These are phyloP conservation scores for Zonitis immaculata DNA, from an alignment of 2,888 invertebrate genomes.

Conservation along the genomic window DNA sequence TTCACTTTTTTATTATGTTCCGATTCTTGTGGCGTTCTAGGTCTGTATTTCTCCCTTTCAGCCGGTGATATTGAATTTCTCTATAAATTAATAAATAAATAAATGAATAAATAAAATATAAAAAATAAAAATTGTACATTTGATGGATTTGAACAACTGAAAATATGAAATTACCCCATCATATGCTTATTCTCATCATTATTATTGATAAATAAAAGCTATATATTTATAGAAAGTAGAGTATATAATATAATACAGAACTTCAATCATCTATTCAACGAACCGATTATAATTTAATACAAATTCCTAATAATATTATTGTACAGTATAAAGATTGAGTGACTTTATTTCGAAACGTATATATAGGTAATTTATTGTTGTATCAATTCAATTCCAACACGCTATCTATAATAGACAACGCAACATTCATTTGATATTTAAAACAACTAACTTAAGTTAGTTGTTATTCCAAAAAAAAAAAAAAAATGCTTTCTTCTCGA, in stretches of 20 bases:
- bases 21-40: constrained; percentile 71
- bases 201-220: background rate
- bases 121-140: background rate
- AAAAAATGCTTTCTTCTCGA: no score
- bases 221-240: background rate
- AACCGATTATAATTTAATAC: constrained; percentile 3
- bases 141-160: no score
- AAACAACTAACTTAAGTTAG: no score
- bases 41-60: constrained; percentile 76
- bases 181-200: background rate
- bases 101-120: background rate
- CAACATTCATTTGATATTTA: no score
- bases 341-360: constrained; percentile 4
- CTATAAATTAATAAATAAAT: constrained; percentile 47
- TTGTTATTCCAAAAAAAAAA: no score
- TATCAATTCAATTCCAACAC: constrained; percentile 1
- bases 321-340: constrained; percentile 2
- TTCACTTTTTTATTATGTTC: constrained; percentile 71
- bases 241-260: background rate
- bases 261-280: constrained; percentile 1
- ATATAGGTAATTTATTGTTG: constrained; percentile 3
- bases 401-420: background rate
- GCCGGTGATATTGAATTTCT: constrained; percentile 79
- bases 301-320: no score
- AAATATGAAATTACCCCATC: background rate